A percentile compares a stretch with the other conserved stretches of the same genome.
Conservation (phyloP, 1,140 invertebrate species). For the Myzus persicae region DNA sequence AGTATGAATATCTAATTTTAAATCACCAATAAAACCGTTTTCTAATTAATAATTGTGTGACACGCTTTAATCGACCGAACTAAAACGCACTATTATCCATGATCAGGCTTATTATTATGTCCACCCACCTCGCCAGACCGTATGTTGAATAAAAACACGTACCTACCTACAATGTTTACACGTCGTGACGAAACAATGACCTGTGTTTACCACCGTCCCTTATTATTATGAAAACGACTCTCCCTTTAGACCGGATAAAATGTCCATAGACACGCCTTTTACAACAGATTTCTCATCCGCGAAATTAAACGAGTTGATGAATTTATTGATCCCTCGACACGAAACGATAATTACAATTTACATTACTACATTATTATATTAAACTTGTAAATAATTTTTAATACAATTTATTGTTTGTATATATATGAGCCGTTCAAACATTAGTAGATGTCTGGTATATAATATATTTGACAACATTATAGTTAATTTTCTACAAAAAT, state of each 20-base stretch:
- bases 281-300: neutral
- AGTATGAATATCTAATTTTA: neutral
- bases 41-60: neutral
- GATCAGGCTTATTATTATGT: constrained; percentile 20
- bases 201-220: constrained; percentile 27
- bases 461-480: neutral
- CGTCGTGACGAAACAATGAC: constrained; percentile 42
- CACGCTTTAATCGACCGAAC: neutral
- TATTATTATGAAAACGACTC: constrained; percentile 43
- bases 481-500: neutral
- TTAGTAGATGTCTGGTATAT: too few relatives aligned
- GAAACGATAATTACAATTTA: neutral
- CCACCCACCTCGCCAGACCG: neutral
- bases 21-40: constrained; percentile 20
- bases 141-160: constrained; percentile 35
- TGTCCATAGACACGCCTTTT: constrained; percentile 31
- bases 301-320: neutral
- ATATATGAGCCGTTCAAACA: too few relatives aligned
- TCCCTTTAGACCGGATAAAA: constrained; percentile 40
- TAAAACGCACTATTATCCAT: constrained; percentile 26
- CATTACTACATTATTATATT: neutral
- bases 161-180: constrained; percentile 40
- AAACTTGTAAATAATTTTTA: neutral
- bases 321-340: neutral
- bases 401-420: neutral